Evolutionary conservation across 2,797 vertebrate species (phyloP), one percentile per base, ranked within the genome.

Genomic region (Hydrophis major): DNA sequence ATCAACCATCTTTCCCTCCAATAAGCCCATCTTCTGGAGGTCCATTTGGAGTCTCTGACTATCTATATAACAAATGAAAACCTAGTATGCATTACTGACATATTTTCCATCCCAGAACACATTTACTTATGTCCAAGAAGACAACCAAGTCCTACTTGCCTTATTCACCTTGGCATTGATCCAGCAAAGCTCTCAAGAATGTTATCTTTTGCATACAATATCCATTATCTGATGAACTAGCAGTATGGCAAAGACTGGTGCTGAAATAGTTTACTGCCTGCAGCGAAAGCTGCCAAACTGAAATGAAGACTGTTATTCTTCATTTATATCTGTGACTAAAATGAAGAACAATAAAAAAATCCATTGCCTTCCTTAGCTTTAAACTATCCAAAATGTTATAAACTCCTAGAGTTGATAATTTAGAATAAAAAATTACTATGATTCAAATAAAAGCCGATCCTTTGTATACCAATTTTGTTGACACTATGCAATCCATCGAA

Each of bases 21-120:
- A 95, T 93, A 99, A 98, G 92, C 99, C 98, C 95, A 99, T 98
- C 97, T 99, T 99, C 97, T 99, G 98, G 86, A 99, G 98, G 97
- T 99, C 99, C 97, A 98, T 98, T 96, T 98, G 99, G 74, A 99
- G 97, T 91, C 98, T 98, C 22, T 98, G 98, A 86, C 98, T 99
- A 93, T 99, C 99, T 99, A 96, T 99, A 96, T 86, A 93, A 92
- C 0, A 92, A 4, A 94, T 93, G 42, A 95, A 92, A 94, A 87
- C 0, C 27, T 14, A 57, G 91, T 87, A 93, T 91, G 93, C 93
- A 95, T 74, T 53, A 32, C 27, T 86, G 87, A 47, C 13, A 83
- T 50, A 86, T 89, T 86, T 32, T 86, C 20, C 55, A 91, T 50
- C 18, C 57, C 12, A 63, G 69, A 89, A 83, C 83, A 90, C 13